Evolutionary conservation across 2,797 vertebrate genomes (phyloP).

Genomic region (Peromyscus eremicus): DNA sequence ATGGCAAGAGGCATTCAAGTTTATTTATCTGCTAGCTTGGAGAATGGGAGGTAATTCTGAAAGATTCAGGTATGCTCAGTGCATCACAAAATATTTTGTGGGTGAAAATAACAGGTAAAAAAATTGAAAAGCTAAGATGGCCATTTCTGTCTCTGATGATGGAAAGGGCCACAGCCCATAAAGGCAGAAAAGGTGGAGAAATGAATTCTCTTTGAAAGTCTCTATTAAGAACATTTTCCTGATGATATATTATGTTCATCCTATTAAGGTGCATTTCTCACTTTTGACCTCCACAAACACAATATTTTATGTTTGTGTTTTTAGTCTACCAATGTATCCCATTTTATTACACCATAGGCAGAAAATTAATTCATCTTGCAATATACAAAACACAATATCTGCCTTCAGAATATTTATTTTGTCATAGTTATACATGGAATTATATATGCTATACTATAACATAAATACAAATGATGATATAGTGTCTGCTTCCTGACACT

Average conservation of each 20-base stretch:
- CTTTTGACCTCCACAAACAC: background rate
- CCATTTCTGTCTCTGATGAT: background rate
- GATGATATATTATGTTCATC: background rate
- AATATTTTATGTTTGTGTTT: background rate
- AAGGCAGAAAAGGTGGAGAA: background rate
- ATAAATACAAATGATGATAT: background rate
- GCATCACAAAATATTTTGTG: background rate
- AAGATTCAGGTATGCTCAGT: background rate
- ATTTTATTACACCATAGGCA: background rate
- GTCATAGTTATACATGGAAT: background rate
- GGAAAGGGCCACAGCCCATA: background rate
- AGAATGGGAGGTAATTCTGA: background rate
- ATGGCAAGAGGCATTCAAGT: background rate
- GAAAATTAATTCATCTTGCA: background rate
- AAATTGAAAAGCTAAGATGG: background rate
- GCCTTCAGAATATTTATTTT: background rate
- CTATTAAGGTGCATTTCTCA: background rate
- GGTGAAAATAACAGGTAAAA: background rate
- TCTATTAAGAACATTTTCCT: background rate
- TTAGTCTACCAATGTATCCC: background rate
- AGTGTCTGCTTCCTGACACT: background rate
- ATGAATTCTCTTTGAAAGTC: background rate
- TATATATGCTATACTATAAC: background rate
- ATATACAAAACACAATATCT: background rate
- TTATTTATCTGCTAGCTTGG: background rate